These are phyloP conservation scores for Chelonoidis abingdonii DNA, from an alignment of 2,113 vertebrate species.

Conservation along the genomic window DNA sequence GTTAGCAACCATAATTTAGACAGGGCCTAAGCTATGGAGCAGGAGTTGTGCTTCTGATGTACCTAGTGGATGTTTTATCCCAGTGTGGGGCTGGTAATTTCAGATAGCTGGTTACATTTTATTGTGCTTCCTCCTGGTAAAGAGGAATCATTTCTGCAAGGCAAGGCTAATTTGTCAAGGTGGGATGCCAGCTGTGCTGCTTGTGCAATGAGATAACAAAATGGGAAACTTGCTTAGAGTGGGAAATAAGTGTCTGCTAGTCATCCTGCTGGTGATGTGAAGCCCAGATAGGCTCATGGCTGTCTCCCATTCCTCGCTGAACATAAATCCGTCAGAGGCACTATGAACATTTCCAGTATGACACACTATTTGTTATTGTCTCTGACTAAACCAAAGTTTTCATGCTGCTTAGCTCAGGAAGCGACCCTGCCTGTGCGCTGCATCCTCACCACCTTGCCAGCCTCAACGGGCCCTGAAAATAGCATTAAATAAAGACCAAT, in stretches of 20 bases:
- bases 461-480: background rate
- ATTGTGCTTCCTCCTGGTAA: background rate
- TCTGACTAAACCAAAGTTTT: background rate
- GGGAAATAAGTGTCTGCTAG: background rate
- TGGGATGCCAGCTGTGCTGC: background rate
- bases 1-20: background rate
- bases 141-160: background rate
- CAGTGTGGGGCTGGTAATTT: background rate
- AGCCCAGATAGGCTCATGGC: background rate
- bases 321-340: background rate
- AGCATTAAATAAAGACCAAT: fast-evolving
- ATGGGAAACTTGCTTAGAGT: background rate
- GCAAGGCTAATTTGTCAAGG: background rate
- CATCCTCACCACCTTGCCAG: background rate
- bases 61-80: background rate
- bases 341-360: background rate
- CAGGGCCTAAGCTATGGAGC: background rate
- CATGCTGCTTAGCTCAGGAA: background rate
- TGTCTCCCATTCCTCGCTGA: background rate
- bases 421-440: background rate
- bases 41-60: background rate
- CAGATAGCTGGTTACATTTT: background rate
- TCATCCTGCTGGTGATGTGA: background rate
- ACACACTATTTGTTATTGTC: constrained; percentile 13
- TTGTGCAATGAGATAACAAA: background rate